Evolutionary conservation across 2,113 vertebrate species (phyloP).

Genomic region (Spea multiplicata): DNA sequence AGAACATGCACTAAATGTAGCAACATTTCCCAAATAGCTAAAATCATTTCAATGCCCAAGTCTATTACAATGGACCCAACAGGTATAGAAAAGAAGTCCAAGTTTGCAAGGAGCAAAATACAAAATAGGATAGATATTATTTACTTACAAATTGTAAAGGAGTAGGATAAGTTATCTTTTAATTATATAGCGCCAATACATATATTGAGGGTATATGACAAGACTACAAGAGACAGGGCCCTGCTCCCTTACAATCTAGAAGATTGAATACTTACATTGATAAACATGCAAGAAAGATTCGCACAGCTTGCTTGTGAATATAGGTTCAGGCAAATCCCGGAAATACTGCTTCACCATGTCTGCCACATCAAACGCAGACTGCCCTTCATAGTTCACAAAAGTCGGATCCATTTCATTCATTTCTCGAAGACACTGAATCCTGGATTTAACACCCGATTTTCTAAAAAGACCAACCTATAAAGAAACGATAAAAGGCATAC

Average conservation of each 20-base stretch:
- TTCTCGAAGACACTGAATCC: constrained; percentile 78
- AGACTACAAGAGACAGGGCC: neutral
- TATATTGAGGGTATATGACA: no score
- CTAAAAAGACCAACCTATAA: constrained; percentile 81
- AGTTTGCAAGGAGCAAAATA: no score
- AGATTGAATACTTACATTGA: constrained; percentile 70
- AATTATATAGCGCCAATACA: no score
- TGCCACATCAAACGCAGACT: constrained; percentile 85
- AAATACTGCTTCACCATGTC: constrained; percentile 91
- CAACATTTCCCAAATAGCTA: no score
- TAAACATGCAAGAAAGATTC: constrained; percentile 87
- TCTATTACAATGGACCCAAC: no score
- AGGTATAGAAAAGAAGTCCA: no score
- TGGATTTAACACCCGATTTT: constrained; percentile 83
- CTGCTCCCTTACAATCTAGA: neutral
- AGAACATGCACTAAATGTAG: no score
- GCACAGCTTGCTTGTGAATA: constrained; percentile 79
- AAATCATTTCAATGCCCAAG: no score
- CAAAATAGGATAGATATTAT: no score
- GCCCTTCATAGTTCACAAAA: constrained; percentile 68
- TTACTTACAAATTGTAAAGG: no score
- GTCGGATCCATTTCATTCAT: constrained; percentile 75
- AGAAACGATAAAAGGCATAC: neutral
- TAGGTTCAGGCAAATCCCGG: constrained; percentile 82
- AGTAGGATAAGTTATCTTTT: no score